A percentile compares a stretch with the other conserved stretches of the same genome.
Conservation (phyloP, 2,113 vertebrate species). For the Perognathus longimembris region DNA sequence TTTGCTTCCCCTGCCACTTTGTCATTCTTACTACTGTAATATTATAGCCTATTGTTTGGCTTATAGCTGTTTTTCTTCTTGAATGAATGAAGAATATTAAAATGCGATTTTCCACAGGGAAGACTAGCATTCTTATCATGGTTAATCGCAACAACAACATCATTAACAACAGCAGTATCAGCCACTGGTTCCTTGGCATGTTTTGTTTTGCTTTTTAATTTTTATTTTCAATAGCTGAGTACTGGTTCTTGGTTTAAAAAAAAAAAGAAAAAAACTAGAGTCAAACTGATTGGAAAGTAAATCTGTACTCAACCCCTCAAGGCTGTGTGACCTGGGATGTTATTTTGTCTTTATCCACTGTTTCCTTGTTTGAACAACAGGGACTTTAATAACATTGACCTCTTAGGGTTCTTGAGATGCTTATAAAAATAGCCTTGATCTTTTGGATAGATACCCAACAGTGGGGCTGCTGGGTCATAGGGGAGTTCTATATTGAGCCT, state of each 20-base stretch:
- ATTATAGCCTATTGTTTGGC: not conserved
- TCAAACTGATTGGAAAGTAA: not conserved
- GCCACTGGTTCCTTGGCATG: not conserved
- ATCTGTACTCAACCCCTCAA: not conserved
- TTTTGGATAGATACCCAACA: no score
- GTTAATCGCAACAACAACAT: not conserved
- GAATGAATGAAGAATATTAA: slow-evolving; percentile 23
- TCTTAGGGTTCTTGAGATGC: not conserved
- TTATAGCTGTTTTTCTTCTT: slow-evolving; percentile 26
- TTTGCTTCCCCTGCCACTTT: not conserved
- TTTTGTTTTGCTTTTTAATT: no score
- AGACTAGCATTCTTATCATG: not conserved
- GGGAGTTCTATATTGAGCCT: no score
- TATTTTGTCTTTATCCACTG: not conserved
- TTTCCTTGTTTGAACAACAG: not conserved
- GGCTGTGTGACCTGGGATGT: not conserved
- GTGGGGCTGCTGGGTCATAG: no score
- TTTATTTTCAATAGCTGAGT: not conserved
- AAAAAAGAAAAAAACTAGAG: not conserved
- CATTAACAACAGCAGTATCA: not conserved
- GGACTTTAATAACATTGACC: not conserved
- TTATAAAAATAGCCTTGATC: not conserved
- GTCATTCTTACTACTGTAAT: not conserved
- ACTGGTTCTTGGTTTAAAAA: not conserved
- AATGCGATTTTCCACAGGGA: not conserved